Evolutionary conservation across 2,797 vertebrate genomes (phyloP), one percentile per base, ranked within the genome.

Genomic region (Toxotes lorentzi): DNA sequence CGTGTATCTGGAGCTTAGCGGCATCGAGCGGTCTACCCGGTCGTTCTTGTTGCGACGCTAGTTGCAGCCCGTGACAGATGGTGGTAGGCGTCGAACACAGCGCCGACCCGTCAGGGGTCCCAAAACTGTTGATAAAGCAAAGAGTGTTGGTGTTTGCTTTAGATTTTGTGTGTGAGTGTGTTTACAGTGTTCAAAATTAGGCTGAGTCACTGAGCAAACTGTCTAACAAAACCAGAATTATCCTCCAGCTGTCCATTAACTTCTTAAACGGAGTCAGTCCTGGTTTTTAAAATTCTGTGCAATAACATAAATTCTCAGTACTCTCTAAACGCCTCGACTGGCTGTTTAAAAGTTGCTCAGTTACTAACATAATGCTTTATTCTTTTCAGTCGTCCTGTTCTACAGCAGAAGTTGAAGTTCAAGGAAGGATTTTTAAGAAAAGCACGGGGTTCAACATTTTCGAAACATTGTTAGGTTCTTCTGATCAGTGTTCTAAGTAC

Each of bases 11-110:
- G 30, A 14, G 66, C 65, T 65, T n/a, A 60, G 58, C 14, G 0
- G 53, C 38, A 2, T 3, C 11, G 38, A 74, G 60, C 21, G 17
- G 10, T 43, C 19, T 4, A 48, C n/a, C 54, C 24, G 7, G 24
- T 38, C n/a, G 13, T 35, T 67, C 12, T 82, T 50, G 43, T 48
- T 19, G 19, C 0, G 10, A 7, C 70, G 77, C 43, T 34, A 24
- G 58, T 54, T 56, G n/a, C 64, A 50, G 68, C 59, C 17, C 16
- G 61, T 43, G 63, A 72, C 86, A 84, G 81, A 84, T 82, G 86
- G 83, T n/a, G 8, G 73, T 74, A 40, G 73, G 79, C 24, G 64
- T 57, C 4, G 27, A 13, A 12, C 73, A 4, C 66, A 17, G 60
- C 14, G 10, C 2, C 1, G 19, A 60, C 58, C 57, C 58, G 11